Percentiles rank a stretch among this genome's conserved stretches.
phyloP scores from a whole-genome alignment of 2,888 invertebrate species.

The Perizoma flavofasciatum region DNA sequence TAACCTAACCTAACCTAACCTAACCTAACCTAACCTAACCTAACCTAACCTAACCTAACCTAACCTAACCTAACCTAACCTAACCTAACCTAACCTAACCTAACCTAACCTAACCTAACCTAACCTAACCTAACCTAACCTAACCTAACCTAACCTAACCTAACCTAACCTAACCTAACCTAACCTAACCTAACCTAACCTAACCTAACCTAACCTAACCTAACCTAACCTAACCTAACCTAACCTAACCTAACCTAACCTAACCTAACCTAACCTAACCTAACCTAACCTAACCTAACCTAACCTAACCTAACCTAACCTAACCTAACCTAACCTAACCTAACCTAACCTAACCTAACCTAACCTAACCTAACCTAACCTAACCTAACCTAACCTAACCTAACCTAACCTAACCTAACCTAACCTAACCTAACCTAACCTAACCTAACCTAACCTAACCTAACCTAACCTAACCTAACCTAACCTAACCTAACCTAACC shows the following conservation, averaged over 20 bases:
- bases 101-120: slow-evolving; percentile 1
- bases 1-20: slow-evolving; percentile 1
- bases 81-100: slow-evolving; percentile 1
- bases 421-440: slow-evolving; percentile 1
- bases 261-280: slow-evolving; percentile 1
- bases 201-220: slow-evolving; percentile 1
- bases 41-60: slow-evolving; percentile 1
- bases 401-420: slow-evolving; percentile 1
- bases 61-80: slow-evolving; percentile 1
- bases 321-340: slow-evolving; percentile 1
- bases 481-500: slow-evolving; percentile 1
- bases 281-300: slow-evolving; percentile 1
- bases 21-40: slow-evolving; percentile 1
- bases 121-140: slow-evolving; percentile 1
- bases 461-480: slow-evolving; percentile 1
- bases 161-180: slow-evolving; percentile 1
- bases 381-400: slow-evolving; percentile 1
- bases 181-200: slow-evolving; percentile 1
- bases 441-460: slow-evolving; percentile 1
- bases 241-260: slow-evolving; percentile 1
- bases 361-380: slow-evolving; percentile 1
- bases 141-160: slow-evolving; percentile 1
- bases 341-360: slow-evolving; percentile 1
- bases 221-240: slow-evolving; percentile 1
- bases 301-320: slow-evolving; percentile 1